Evolutionary conservation across 1,140 invertebrate species (phyloP).

Genomic region (Cydia pomonella): DNA sequence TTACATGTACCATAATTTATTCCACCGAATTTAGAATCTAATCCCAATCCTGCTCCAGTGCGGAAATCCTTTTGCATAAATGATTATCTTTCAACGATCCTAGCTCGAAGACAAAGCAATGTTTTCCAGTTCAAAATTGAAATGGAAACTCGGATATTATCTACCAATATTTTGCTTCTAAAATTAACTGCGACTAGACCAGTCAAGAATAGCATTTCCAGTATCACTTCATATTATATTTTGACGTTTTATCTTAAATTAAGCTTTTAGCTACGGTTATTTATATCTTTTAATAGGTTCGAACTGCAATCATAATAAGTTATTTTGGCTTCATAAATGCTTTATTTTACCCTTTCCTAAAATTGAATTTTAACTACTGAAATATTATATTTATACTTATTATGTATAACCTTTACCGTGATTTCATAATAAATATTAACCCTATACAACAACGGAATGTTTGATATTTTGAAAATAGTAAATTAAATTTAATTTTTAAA

Average conservation of each 20-base stretch:
- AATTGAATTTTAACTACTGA: too few relatives aligned
- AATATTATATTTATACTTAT: too few relatives aligned
- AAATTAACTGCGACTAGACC: background rate
- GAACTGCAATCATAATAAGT: background rate
- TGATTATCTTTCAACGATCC: conserved; percentile 26
- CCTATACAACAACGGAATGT: too few relatives aligned
- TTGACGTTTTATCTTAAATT: background rate
- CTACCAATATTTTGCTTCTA: conserved; percentile 6
- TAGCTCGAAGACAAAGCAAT: background rate
- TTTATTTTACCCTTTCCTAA: too few relatives aligned
- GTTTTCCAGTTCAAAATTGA: conserved; percentile 22
- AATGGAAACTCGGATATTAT: conserved; percentile 1
- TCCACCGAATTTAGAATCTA: conserved; percentile 10
- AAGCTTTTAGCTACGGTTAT: background rate
- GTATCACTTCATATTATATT: background rate
- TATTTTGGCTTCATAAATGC: background rate
- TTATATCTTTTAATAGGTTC: background rate
- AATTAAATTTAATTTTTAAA: too few relatives aligned
- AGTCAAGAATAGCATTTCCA: background rate
- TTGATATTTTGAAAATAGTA: too few relatives aligned
- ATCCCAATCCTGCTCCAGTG: conserved; percentile 12
- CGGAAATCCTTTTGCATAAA: conserved; percentile 28
- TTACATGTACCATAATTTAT: conserved; percentile 17
- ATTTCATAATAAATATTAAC: too few relatives aligned
- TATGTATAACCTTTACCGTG: too few relatives aligned